A percentile compares a stretch with the other conserved stretches of the same genome.
Evolutionary conservation across 2,797 vertebrate genomes (phyloP).

Genomic region (Balearica regulorum): DNA sequence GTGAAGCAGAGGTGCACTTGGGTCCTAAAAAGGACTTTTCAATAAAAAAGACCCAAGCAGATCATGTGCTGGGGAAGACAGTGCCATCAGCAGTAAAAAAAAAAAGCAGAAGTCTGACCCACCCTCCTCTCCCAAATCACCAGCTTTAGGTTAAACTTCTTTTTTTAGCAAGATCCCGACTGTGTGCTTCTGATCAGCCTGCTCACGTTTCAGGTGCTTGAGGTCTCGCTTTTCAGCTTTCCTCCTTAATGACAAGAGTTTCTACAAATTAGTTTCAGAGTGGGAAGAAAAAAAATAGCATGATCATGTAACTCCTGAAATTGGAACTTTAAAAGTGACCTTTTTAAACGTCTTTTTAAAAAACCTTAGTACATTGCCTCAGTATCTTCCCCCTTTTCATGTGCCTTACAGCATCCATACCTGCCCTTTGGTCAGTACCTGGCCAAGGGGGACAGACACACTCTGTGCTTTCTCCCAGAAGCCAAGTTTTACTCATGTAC

Average conservation of each 20-base stretch:
- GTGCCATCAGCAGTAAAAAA: background rate
- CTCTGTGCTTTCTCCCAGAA: background rate
- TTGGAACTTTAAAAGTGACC: background rate
- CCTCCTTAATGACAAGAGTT: background rate
- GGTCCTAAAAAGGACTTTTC: background rate
- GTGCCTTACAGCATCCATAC: background rate
- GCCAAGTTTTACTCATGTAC: background rate
- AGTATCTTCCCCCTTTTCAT: background rate
- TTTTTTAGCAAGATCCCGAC: background rate
- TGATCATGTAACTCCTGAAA: background rate
- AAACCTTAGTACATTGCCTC: background rate
- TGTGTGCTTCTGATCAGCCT: background rate
- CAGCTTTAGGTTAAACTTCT: background rate
- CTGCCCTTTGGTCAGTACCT: too few relatives aligned
- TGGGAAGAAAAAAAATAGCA: background rate
- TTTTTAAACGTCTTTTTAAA: too few relatives aligned
- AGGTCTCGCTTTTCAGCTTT: background rate
- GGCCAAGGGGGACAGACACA: background rate
- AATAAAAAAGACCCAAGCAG: background rate
- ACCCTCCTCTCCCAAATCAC: background rate
- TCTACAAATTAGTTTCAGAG: background rate
- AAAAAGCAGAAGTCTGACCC: background rate
- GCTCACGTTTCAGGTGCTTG: background rate
- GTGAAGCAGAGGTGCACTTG: rapidly evolving
- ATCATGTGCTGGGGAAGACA: background rate